Conservation (phyloP, 1,140 invertebrate species). For the Neodiprion lecontei region DNA sequence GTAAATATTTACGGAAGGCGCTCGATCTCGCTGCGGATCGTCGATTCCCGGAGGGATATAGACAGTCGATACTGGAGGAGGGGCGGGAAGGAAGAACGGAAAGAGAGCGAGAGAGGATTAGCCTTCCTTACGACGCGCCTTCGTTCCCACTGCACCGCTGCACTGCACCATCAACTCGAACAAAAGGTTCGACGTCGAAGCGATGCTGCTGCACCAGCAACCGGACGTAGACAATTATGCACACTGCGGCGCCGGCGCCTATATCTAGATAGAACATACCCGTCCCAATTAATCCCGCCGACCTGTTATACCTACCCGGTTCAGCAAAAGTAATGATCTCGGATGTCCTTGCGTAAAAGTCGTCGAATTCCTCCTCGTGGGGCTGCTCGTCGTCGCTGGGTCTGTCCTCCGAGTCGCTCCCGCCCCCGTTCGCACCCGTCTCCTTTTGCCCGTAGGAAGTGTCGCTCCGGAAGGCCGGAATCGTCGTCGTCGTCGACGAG, state of each 20-base stretch:
- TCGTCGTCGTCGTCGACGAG: constrained; percentile 33
- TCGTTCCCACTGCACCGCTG: too few species aligned
- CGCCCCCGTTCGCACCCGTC: constrained; percentile 31
- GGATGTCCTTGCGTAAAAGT: constrained; percentile 79
- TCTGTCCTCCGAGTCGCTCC: constrained; percentile 35
- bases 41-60: too few species aligned
- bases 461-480: constrained; percentile 44
- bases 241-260: constrained; percentile 5
- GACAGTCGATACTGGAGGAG: too few species aligned
- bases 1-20: too few species aligned
- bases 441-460: constrained; percentile 18
- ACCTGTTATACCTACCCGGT: constrained; percentile 67
- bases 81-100: too few species aligned
- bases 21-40: too few species aligned
- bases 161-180: too few species aligned
- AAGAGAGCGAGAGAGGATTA: too few species aligned
- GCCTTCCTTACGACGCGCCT: too few species aligned
- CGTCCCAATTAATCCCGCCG: not conserved
- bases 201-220: not conserved
- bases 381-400: constrained; percentile 12
- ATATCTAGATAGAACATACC: not conserved
- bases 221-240: constrained; percentile 6
- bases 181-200: too few species aligned
- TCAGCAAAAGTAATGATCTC: constrained; percentile 85
- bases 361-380: constrained; percentile 66